phyloP scores from a whole-genome alignment of 2,888 invertebrate genomes.

The Eupithecia subumbrata region DNA sequence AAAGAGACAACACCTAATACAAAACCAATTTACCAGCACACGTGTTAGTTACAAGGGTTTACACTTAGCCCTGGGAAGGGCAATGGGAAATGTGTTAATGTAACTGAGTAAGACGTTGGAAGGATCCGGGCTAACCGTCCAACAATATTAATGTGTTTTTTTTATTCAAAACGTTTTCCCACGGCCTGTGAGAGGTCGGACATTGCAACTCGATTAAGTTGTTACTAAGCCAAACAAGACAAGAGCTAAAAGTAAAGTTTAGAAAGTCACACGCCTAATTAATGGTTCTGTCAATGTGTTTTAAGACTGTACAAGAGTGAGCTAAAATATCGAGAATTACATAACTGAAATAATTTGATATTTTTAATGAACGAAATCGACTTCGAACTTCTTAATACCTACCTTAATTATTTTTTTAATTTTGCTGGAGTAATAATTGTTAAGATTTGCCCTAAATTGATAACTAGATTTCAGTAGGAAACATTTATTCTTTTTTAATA shows the following conservation, averaged over 20 bases:
- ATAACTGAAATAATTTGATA: background rate
- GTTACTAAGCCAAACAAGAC: slow-evolving; percentile 1
- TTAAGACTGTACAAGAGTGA: too few species aligned
- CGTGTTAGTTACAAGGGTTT: slow-evolving; percentile 72
- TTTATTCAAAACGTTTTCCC: slow-evolving; percentile 40
- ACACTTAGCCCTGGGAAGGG: slow-evolving; percentile 58
- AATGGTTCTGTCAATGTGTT: background rate
- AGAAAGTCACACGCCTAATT: background rate
- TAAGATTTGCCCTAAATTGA: too few species aligned
- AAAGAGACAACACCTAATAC: background rate
- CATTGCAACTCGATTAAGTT: slow-evolving; percentile 27
- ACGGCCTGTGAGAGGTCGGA: slow-evolving; percentile 30
- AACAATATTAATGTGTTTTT: slow-evolving; percentile 41
- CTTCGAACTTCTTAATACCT: background rate
- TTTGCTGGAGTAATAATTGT: too few species aligned
- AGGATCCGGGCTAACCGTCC: slow-evolving; percentile 81
- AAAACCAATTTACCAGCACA: slow-evolving; percentile 37
- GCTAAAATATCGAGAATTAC: too few species aligned
- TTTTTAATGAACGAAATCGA: background rate
- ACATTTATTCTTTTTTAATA: too few species aligned
- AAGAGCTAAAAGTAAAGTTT: background rate
- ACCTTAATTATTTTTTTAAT: too few species aligned
- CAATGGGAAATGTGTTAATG: slow-evolving; percentile 44
- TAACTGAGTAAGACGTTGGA: slow-evolving; percentile 52
- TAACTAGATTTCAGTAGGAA: too few species aligned